Percentiles rank a stretch among this genome's conserved stretches.
phyloP scores from a whole-genome alignment of 2,888 invertebrate species.

The Orthosia incerta region DNA sequence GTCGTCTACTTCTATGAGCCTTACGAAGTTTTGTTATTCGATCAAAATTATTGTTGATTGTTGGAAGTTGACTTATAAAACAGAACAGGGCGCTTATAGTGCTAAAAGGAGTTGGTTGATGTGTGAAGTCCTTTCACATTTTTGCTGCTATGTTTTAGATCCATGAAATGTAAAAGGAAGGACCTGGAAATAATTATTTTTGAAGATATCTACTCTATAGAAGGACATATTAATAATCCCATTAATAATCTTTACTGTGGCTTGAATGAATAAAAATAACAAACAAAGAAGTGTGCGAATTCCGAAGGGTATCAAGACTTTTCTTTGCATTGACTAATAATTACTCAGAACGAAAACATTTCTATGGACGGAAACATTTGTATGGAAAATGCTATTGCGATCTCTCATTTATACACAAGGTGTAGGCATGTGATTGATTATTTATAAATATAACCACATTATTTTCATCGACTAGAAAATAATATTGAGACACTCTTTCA shows the following conservation, averaged over 20 bases:
- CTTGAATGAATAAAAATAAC: not conserved
- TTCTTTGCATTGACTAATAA: not conserved
- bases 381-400: not conserved
- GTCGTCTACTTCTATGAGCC: slow-evolving; percentile 3
- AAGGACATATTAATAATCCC: too few relatives aligned
- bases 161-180: not conserved
- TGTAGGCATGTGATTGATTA: not conserved
- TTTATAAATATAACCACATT: not conserved
- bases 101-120: not conserved
- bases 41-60: not conserved
- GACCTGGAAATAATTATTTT: not conserved
- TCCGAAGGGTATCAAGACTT: not conserved
- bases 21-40: not conserved
- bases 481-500: not conserved
- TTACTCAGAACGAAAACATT: not conserved
- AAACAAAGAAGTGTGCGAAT: not conserved
- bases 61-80: not conserved
- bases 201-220: too few relatives aligned
- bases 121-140: not conserved
- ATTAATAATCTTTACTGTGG: not conserved
- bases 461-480: not conserved
- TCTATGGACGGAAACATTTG: not conserved
- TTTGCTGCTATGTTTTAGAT: too few relatives aligned
- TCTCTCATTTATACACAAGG: not conserved
- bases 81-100: not conserved